Evolutionary conservation across 2,797 vertebrate genomes (phyloP).

Genomic region (Myotis findleyi): DNA sequence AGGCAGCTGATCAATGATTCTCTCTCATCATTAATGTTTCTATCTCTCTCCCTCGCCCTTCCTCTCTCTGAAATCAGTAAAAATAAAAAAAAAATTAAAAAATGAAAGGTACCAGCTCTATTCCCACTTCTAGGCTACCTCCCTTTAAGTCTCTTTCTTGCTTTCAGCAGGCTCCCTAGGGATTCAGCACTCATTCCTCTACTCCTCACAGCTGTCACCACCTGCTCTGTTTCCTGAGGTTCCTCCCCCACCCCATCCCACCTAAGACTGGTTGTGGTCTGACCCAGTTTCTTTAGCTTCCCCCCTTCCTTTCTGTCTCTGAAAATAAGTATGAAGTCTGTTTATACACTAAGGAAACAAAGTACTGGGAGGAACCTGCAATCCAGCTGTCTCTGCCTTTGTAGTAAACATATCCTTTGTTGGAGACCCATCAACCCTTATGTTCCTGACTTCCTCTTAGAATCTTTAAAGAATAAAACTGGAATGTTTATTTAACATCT

Average conservation of each 20-base stretch:
- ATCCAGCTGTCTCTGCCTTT: background rate
- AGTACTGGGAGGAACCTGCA: background rate
- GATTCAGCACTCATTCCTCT: slow-evolving; percentile 31
- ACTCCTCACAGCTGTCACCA: slow-evolving; percentile 58
- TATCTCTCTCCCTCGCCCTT: no score
- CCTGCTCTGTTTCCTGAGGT: slow-evolving; percentile 67
- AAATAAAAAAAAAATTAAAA: no score
- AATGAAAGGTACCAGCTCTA: background rate
- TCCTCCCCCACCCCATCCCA: slow-evolving; percentile 60
- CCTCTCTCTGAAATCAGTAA: no score
- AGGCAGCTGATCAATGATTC: no score
- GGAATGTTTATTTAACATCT: background rate
- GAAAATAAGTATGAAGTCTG: slow-evolving; percentile 64
- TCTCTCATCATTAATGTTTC: no score
- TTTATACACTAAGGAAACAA: slow-evolving; percentile 36
- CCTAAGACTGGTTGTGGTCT: slow-evolving; percentile 60
- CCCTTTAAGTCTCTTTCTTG: background rate
- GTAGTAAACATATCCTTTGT: slow-evolving; percentile 24
- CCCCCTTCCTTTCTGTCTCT: slow-evolving; percentile 58
- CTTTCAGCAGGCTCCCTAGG: background rate
- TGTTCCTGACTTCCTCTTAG: background rate
- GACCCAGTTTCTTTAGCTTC: slow-evolving; percentile 50
- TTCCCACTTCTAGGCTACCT: background rate
- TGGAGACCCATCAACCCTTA: background rate
- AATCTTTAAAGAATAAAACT: slow-evolving; percentile 3